Evolutionary conservation across 2,888 invertebrate genomes (phyloP), one percentile per base, ranked within the genome.

Genomic region (Allygus modestus): DNA sequence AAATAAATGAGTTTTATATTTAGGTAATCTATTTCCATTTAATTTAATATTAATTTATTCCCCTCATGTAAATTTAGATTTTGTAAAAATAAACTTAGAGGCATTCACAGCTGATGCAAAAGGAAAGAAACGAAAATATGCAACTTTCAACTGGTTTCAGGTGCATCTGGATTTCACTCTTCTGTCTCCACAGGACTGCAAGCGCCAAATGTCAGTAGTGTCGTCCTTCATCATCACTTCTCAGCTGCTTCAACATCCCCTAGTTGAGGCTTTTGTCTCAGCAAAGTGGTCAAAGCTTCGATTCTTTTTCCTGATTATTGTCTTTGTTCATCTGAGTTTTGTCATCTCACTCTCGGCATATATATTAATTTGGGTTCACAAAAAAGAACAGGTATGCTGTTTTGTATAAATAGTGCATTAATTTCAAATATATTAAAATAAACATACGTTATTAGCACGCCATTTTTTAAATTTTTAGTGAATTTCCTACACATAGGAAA

Each of bases 261-360:
- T 93, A 51, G 90, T 93, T 1, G 93, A 93, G 88, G 93, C 92
- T 85, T 93, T 93, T 87, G 88, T 93, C 0, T 91, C 90, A 85
- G 88, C 93, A 0, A 93, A 93, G 89, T 93, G 93, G 93, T 91
- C 91, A 84, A 92, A 92, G 7, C 88, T 93, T 12, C 88, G 92
- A 37, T 91, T 91, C 37, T 92, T 93, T 87, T 93, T 93, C 88
- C 92, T 92, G 85, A 90, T 91, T 0, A 92, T 92, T 5, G 91
- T 93, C 85, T 89, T 90, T 9, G 88, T 92, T 11, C 93, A 92
- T 86, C 90, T 90, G 0, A 83, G 92, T 15, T 93, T 92, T 87
- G 91, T 92, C 1, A 85, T 90, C 12, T 91, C 92, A 0, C 88
- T 93, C 54, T 92, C 93, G 0, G 89, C 90, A n/a, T 92, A 92